These are phyloP conservation scores for Drosophila baimaii DNA, from an alignment of 1,140 invertebrate species.

Conservation along the genomic window DNA sequence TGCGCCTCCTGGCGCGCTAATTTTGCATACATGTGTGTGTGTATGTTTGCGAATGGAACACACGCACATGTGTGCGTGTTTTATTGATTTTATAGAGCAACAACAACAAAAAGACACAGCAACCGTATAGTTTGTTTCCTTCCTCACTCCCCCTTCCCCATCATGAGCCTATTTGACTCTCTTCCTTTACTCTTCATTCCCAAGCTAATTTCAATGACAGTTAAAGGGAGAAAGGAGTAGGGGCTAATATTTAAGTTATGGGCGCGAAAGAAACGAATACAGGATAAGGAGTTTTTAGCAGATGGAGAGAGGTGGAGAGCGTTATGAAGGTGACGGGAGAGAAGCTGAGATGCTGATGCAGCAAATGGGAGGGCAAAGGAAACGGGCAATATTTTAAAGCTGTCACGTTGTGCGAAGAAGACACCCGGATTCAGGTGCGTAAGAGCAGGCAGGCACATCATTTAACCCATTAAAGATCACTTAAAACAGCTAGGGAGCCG, in stretches of 20 bases:
- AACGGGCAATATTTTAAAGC: slow-evolving; percentile 1
- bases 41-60: slow-evolving; percentile 14
- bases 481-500: not conserved
- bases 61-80: slow-evolving; percentile 61
- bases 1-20: slow-evolving; percentile 47
- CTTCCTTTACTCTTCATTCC: slow-evolving; percentile 21
- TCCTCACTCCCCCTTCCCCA: not conserved
- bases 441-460: not conserved
- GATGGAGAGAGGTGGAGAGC: not conserved
- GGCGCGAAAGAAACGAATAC: not conserved
- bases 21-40: slow-evolving; percentile 38
- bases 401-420: not conserved
- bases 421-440: not conserved
- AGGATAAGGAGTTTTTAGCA: not conserved
- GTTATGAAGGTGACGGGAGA: not conserved
- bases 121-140: slow-evolving; percentile 45
- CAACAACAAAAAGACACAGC: slow-evolving; percentile 42
- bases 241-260: slow-evolving; percentile 4
- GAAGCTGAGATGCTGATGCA: slow-evolving; percentile 8
- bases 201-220: slow-evolving; percentile 45
- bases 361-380: not conserved
- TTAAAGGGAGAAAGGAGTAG: slow-evolving; percentile 1
- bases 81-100: slow-evolving; percentile 75
- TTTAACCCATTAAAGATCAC: too few relatives aligned
- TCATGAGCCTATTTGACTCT: not conserved